Evolutionary conservation across 2,113 vertebrate genomes (phyloP).

Genomic region (Ploceus nigricollis): DNA sequence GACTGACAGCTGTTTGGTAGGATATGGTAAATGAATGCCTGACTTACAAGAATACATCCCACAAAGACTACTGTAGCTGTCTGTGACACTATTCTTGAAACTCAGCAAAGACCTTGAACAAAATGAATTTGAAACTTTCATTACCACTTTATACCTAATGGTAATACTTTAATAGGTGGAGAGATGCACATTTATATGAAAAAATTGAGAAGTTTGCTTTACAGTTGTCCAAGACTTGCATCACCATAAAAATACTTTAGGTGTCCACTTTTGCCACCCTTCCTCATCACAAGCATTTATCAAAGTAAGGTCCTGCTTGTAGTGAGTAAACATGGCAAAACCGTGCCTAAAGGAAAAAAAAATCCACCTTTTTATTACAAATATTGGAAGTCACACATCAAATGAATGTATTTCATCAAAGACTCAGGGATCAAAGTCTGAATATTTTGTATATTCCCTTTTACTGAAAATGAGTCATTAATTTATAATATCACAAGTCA

Average conservation of each 20-base stretch:
- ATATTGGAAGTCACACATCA: background rate
- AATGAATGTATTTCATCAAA: conserved; percentile 1
- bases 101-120: background rate
- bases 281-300: background rate
- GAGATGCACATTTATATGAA: background rate
- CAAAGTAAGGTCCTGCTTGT: background rate
- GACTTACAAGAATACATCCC: background rate
- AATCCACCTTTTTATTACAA: background rate
- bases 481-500: background rate
- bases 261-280: background rate
- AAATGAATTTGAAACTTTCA: background rate
- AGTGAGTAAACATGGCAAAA: background rate
- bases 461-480: background rate
- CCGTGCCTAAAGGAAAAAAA: background rate
- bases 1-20: background rate
- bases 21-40: background rate
- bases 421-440: background rate
- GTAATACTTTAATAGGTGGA: background rate
- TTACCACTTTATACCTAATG: background rate
- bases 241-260: background rate
- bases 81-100: background rate
- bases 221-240: background rate
- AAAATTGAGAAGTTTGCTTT: background rate
- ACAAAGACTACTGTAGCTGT: background rate
- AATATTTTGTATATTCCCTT: background rate